These are phyloP conservation scores for Paralichthys olivaceus DNA, from an alignment of 2,113 vertebrate species.

Conservation along the genomic window DNA sequence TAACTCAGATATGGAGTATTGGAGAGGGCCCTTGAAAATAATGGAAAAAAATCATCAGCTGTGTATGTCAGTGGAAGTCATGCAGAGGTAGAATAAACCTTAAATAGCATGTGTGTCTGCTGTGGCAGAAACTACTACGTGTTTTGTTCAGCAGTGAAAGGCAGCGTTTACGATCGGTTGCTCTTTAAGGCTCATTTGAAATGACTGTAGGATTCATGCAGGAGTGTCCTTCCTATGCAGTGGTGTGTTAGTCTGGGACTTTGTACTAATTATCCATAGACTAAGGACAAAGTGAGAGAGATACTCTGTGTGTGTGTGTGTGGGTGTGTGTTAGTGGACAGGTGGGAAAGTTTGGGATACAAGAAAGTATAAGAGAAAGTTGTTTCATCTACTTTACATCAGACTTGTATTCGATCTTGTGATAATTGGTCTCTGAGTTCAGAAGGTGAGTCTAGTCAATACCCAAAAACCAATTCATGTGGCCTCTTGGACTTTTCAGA, in stretches of 20 bases:
- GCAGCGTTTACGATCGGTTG: constrained; percentile 59
- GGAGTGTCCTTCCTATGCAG: constrained; percentile 33
- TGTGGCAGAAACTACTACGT: constrained; percentile 6
- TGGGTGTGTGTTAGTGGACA: constrained; percentile 14
- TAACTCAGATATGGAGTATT: background rate
- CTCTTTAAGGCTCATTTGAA: constrained; percentile 73
- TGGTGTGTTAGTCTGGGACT: constrained; percentile 49
- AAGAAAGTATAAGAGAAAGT: constrained; percentile 30
- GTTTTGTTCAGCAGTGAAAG: constrained; percentile 47
- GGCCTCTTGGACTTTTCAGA: constrained; percentile 19
- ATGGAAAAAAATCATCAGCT: background rate
- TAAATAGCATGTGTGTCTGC: background rate
- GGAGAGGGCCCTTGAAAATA: background rate
- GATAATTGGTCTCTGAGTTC: constrained; percentile 62
- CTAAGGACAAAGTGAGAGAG: constrained; percentile 35
- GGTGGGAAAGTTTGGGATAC: background rate
- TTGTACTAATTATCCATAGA: constrained; percentile 52
- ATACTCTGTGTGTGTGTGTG: constrained; percentile 16
- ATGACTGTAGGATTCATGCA: constrained; percentile 67
- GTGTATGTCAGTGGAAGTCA: background rate
- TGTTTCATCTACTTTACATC: constrained; percentile 39
- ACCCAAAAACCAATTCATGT: constrained; percentile 54
- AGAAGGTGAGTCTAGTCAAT: constrained; percentile 58
- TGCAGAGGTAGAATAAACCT: background rate
- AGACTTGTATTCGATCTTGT: constrained; percentile 40